Evolutionary conservation across 2,113 vertebrate genomes (phyloP), one percentile per base, ranked within the genome.

Genomic region (Urocynchramus pylzowi): DNA sequence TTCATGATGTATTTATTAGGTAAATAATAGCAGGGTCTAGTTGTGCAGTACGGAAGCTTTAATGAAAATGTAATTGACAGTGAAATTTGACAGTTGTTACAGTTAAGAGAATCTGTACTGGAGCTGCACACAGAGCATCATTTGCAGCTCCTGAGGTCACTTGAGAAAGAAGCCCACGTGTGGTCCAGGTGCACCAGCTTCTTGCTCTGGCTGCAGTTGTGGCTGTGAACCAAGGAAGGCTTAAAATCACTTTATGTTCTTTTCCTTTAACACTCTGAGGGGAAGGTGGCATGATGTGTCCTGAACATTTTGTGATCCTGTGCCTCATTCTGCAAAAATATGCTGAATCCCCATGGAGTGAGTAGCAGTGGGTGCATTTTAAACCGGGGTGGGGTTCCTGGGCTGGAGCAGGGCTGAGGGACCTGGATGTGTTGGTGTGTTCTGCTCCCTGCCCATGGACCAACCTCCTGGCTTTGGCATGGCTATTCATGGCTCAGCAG

Each of bases 1-100:
- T 84, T 96, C 63, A 49, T 91, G 84, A 87, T 95, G 82, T 96
- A 89, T 97, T 94, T 96, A 94, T 95, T 97, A 95, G 65, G 89
- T 97, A 97, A 96, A 96, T 95, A 97, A 96, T 95, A 95, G 73
- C 65, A 80, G 74, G 77, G 76, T 89, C 86, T 96, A 82, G 92
- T 96, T 91, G 79, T 90, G 79, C 35, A 52, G 65, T 94, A 54
- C 30, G 33, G 61, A 68, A 90, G 57, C 71, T 85, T 84, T 93
- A 96, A 94, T 95, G 94, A 86, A 94, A 95, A 85, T 19, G 35
- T 90, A 94, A 84, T 91, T 94, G 97, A 91, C 84, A 86, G 84
- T 89, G 91, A 88, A 90, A 93, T 41, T 41, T 96, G 93, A 69
- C 93, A 92, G 86, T 93, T 89, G 68, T 81, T 97, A 19, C 23